A percentile compares a stretch with the other conserved stretches of the same genome.
Conservation (phyloP, 2,113 vertebrate genomes). For the Climacteris rufus region DNA sequence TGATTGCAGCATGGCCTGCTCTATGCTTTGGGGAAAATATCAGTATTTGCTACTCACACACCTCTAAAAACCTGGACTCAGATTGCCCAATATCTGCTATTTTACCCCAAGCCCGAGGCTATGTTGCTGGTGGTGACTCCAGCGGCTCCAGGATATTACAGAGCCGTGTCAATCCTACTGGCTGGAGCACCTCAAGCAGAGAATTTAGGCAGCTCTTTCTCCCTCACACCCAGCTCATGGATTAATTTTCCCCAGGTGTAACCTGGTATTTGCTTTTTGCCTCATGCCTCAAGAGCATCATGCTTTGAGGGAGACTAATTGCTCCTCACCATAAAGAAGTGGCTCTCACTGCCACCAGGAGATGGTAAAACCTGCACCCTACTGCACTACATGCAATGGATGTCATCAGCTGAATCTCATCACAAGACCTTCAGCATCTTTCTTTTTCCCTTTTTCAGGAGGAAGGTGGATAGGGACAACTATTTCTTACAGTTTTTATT, state of each 20-base stretch:
- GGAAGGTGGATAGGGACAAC: not conserved
- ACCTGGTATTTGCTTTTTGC: not conserved
- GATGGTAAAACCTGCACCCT: not conserved
- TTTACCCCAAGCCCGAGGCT: not conserved
- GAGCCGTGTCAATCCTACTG: fast-evolving
- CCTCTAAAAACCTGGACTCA: not conserved
- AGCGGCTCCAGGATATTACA: fast-evolving
- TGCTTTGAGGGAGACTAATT: not conserved
- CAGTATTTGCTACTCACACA: not conserved
- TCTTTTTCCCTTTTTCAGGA: not conserved
- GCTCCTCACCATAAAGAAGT: not conserved
- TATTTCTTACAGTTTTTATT: not conserved
- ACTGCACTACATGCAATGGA: not conserved
- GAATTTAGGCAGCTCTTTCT: not conserved
- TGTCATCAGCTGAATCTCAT: not conserved
- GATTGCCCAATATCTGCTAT: not conserved
- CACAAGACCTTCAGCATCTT: not conserved
- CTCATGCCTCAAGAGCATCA: not conserved
- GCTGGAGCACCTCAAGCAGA: not conserved
- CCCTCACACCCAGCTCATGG: too few species aligned
- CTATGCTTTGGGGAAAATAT: not conserved
- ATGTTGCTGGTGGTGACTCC: not conserved
- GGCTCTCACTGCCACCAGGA: not conserved
- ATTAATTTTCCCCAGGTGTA: not conserved
- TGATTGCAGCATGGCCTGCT: fast-evolving